Percentiles rank a stretch among this genome's conserved stretches.
phyloP scores from a whole-genome alignment of 2,888 invertebrate species.

The Nebria salina region DNA sequence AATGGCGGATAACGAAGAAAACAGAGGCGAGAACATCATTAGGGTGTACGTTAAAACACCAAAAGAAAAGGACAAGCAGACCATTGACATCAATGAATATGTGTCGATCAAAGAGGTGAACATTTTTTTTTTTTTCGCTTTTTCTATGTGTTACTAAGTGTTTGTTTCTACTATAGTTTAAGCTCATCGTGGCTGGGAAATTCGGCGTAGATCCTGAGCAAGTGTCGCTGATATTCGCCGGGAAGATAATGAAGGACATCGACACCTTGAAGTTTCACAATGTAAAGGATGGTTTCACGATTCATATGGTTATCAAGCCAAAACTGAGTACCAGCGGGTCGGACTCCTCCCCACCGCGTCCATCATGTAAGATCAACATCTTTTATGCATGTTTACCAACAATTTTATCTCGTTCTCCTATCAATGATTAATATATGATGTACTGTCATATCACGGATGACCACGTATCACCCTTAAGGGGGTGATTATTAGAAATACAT shows the following conservation, averaged over 20 bases:
- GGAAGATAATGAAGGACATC: slow-evolving; percentile 97
- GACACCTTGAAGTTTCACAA: slow-evolving; percentile 88
- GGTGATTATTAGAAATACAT: too few species aligned
- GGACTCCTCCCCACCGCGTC: slow-evolving; percentile 64
- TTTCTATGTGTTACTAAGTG: slow-evolving; percentile 48
- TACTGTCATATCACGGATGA: too few species aligned
- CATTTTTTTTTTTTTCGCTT: slow-evolving; percentile 56
- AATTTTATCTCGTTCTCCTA: neutral
- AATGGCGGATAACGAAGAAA: slow-evolving; percentile 45
- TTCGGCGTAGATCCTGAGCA: slow-evolving; percentile 89
- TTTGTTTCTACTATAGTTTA: slow-evolving; percentile 73
- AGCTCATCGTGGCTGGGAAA: slow-evolving; percentile 82
- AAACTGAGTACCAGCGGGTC: slow-evolving; percentile 67
- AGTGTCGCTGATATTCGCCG: slow-evolving; percentile 96
- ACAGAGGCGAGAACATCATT: slow-evolving; percentile 66
- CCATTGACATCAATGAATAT: slow-evolving; percentile 84
- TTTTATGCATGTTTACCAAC: neutral
- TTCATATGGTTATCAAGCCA: slow-evolving; percentile 92
- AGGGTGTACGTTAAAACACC: slow-evolving; percentile 93
- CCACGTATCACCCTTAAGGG: too few species aligned
- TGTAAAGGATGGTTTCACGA: slow-evolving; percentile 94
- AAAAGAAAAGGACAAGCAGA: slow-evolving; percentile 89
- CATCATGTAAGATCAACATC: slow-evolving; percentile 64
- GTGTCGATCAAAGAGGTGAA: slow-evolving; percentile 89
- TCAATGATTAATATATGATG: too few species aligned